These are phyloP conservation scores for Tarsius wallacei DNA, from an alignment of 2,797 vertebrate genomes.

Conservation along the genomic window DNA sequence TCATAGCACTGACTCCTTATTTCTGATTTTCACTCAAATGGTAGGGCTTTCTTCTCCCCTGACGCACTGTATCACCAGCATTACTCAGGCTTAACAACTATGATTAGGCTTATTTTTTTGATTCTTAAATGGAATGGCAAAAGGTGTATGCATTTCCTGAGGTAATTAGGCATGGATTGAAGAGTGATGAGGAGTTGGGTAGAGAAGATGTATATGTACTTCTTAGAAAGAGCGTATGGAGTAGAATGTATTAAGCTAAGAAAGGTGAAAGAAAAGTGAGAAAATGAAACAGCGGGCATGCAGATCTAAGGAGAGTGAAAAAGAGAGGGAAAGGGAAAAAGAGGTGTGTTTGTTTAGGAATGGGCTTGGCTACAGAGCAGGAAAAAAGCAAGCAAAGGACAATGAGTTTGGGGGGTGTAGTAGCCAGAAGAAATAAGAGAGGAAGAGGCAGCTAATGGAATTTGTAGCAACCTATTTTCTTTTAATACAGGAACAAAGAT, in stretches of 20 bases:
- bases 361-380: not conserved
- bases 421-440: conserved; percentile 3
- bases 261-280: conserved; percentile 1
- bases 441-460: conserved; percentile 8
- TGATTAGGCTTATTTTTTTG: not conserved
- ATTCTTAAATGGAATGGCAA: conserved; percentile 49
- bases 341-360: not conserved
- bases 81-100: not conserved
- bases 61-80: not conserved
- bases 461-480: conserved; percentile 4
- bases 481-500: conserved; percentile 27
- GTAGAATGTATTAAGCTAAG: conserved; percentile 28
- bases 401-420: not conserved
- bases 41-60: not conserved
- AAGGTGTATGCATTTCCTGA: not conserved
- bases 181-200: not conserved
- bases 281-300: not conserved
- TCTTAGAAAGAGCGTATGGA: not conserved
- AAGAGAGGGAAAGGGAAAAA: not conserved
- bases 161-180: conserved; percentile 1
- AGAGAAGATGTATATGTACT: not conserved
- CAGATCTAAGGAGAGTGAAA: not conserved
- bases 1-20: not conserved
- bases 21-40: conserved; percentile 8
- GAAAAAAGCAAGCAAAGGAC: conserved; percentile 12